phyloP scores from a whole-genome alignment of 2,797 vertebrate species.

The Danio jaintianensis region DNA sequence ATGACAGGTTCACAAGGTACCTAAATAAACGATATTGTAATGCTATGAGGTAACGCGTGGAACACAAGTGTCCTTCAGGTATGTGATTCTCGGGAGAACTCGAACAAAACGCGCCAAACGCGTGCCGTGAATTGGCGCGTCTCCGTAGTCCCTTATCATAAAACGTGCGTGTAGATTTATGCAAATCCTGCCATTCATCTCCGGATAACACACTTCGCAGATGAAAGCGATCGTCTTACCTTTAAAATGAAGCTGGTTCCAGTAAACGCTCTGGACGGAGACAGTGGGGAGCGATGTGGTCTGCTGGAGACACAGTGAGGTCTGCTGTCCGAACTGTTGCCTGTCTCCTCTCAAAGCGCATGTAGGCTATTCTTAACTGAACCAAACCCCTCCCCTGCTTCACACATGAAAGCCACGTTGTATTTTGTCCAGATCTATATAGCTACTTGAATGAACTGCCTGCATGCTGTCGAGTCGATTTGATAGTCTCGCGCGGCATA shows the following conservation, averaged over 20 bases:
- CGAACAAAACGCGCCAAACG: neutral
- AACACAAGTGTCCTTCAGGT: constrained; percentile 1
- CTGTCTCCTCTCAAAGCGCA: constrained; percentile 65
- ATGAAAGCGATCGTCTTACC: constrained; percentile 62
- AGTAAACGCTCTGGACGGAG: constrained; percentile 40
- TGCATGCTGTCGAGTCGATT: neutral
- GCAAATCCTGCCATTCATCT: neutral
- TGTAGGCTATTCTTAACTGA: constrained; percentile 56
- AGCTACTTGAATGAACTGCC: neutral
- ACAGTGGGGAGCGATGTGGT: constrained; percentile 38
- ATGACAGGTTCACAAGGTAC: neutral
- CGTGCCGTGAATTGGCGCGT: neutral
- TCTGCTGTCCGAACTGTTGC: constrained; percentile 66
- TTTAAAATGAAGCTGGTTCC: constrained; percentile 59
- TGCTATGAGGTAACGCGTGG: neutral
- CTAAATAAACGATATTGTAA: neutral
- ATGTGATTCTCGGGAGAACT: neutral
- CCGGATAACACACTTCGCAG: neutral
- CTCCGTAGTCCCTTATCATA: neutral
- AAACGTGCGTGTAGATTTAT: neutral
- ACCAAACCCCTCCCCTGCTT: constrained; percentile 71
- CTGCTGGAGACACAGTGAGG: constrained; percentile 51
- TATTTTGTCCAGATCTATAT: neutral
- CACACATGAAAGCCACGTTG: neutral
- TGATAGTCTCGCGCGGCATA: neutral